phyloP scores from a whole-genome alignment of 2,797 vertebrate species.

The Diceros bicornis region DNA sequence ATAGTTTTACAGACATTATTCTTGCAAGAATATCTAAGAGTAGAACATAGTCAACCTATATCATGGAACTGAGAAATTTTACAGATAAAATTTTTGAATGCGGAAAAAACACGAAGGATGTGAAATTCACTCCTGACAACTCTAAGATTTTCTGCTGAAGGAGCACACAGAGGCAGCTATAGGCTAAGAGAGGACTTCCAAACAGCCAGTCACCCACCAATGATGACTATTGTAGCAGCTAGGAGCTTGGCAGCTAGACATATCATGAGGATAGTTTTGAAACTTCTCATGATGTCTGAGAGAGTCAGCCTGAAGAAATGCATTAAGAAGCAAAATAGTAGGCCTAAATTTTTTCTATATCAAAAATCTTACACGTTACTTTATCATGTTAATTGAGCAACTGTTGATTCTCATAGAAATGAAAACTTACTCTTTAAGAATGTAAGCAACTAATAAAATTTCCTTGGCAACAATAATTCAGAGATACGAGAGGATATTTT shows the following conservation, averaged over 20 bases:
- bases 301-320: slow-evolving; percentile 23
- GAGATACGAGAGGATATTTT: background rate
- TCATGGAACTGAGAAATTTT: background rate
- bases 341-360: background rate
- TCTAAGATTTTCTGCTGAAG: background rate
- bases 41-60: background rate
- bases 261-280: background rate
- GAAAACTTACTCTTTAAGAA: background rate
- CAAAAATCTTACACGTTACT: background rate
- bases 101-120: background rate
- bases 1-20: background rate
- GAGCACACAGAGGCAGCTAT: background rate
- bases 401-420: background rate
- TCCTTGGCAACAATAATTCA: background rate
- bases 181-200: background rate
- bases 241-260: background rate
- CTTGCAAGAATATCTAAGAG: background rate
- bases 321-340: background rate
- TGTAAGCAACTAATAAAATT: background rate
- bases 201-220: background rate
- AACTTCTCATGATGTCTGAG: background rate
- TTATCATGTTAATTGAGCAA: background rate
- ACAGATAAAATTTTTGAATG: background rate
- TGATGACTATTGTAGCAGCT: background rate
- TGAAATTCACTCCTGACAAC: background rate